Percentiles rank a stretch among this genome's conserved stretches.
These are phyloP conservation scores for Eptesicus fuscus DNA, from an alignment of 2,113 vertebrate species.

Conservation along the genomic window DNA sequence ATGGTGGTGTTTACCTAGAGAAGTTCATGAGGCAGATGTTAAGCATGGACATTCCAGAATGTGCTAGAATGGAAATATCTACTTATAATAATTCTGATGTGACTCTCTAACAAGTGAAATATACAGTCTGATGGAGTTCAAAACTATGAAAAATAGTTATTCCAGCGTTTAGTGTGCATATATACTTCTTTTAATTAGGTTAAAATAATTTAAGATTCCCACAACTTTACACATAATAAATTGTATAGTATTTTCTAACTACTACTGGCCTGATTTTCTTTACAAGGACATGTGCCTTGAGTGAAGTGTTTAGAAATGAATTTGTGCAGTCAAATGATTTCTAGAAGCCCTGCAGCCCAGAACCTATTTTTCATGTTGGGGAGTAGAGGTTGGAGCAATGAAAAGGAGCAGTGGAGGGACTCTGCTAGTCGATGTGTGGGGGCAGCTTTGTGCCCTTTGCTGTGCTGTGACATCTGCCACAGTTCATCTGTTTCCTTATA, in stretches of 20 bases:
- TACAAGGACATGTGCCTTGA: not conserved
- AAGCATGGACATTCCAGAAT: not conserved
- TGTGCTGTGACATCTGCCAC: accelerated
- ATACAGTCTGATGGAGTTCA: not conserved
- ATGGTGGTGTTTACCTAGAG: slow-evolving; percentile 56
- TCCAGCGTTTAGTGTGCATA: not conserved
- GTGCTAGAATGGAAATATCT: not conserved
- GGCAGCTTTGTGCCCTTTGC: not conserved
- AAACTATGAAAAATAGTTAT: not conserved
- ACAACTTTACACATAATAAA: not conserved
- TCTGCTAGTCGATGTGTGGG: accelerated
- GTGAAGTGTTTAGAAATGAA: not conserved
- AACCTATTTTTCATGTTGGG: not conserved
- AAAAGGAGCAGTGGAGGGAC: accelerated
- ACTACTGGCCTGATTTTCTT: not conserved
- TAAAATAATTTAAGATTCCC: not conserved
- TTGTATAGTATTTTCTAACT: not conserved
- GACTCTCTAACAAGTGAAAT: not conserved
- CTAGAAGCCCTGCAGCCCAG: not conserved
- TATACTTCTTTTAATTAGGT: not conserved
- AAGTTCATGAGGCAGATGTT: slow-evolving; percentile 44
- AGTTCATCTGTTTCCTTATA: accelerated
- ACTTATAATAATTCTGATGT: not conserved
- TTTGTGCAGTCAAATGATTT: not conserved
- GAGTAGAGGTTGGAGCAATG: not conserved